Percentiles rank a stretch among this genome's conserved stretches.
phyloP scores from a whole-genome alignment of 1,140 invertebrate species.

The Odontomachus brunneus region DNA sequence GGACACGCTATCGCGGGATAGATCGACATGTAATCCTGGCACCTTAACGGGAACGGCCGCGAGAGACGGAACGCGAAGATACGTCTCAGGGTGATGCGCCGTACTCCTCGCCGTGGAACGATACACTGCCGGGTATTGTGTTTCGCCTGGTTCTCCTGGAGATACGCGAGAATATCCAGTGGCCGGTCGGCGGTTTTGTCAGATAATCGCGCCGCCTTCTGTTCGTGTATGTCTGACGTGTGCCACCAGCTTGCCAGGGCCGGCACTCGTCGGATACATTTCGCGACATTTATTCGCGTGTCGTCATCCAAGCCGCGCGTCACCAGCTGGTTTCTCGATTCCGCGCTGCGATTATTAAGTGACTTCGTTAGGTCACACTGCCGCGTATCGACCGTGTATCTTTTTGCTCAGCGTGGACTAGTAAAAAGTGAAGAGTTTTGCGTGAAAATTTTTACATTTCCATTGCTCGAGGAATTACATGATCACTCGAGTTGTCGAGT shows the following conservation, averaged over 20 bases:
- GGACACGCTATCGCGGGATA: constrained; percentile 46
- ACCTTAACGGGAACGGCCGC: constrained; percentile 53
- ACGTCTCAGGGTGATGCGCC: constrained; percentile 22
- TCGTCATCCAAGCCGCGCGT: neutral
- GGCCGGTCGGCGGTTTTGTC: constrained; percentile 60
- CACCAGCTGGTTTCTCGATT: neutral
- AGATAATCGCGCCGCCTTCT: constrained; percentile 52
- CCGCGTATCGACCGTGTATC: no score
- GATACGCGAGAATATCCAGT: constrained; percentile 62
- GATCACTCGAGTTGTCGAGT: no score
- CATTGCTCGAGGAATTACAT: no score
- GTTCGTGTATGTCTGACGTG: constrained; percentile 48
- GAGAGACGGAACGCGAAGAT: constrained; percentile 34
- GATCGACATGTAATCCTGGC: constrained; percentile 73
- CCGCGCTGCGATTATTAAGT: no score
- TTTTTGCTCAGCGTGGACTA: no score
- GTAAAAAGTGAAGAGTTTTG: no score
- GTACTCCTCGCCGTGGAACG: constrained; percentile 44
- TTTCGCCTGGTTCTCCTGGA: constrained; percentile 62
- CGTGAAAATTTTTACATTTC: no score
- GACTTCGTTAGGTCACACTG: no score
- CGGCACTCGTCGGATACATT: constrained; percentile 32
- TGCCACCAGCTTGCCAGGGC: constrained; percentile 23
- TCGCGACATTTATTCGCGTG: constrained; percentile 47
- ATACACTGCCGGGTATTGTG: constrained; percentile 75